These are phyloP conservation scores for Podilymbus podiceps DNA, from an alignment of 2,113 vertebrate species.

Conservation along the genomic window DNA sequence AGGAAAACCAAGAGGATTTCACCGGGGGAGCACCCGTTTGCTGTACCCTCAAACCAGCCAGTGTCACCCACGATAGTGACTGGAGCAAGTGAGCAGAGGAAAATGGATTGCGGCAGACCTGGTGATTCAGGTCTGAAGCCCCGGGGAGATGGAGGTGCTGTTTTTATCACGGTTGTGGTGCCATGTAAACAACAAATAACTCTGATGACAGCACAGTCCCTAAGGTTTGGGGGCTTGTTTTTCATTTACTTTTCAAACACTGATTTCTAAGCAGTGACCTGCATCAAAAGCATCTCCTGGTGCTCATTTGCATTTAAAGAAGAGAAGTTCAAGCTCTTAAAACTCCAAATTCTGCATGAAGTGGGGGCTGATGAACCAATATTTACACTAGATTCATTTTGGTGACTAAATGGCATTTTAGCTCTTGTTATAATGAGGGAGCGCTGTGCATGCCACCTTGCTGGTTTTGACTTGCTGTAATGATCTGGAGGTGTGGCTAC, in stretches of 20 bases:
- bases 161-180: fast-evolving
- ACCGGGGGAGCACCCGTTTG: not conserved
- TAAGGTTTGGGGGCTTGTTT: not conserved
- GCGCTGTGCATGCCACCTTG: not conserved
- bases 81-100: fast-evolving
- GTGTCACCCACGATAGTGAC: not conserved
- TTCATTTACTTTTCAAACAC: not conserved
- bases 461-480: not conserved
- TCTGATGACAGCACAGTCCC: not conserved
- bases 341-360: not conserved
- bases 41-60: not conserved
- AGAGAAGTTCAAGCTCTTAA: not conserved
- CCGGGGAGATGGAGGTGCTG: not conserved
- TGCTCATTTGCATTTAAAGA: not conserved
- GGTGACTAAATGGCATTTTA: constrained; percentile 38
- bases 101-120: not conserved
- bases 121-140: not conserved
- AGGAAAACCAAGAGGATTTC: not conserved
- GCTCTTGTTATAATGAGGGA: not conserved
- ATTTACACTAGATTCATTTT: constrained; percentile 12
- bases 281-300: not conserved
- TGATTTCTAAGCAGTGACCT: not conserved
- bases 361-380: not conserved
- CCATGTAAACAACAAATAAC: not conserved
- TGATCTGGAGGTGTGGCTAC: constrained; percentile 14